Evolutionary conservation across 2,888 invertebrate genomes (phyloP), one percentile per base, ranked within the genome.

Genomic region (Acleris holmiana): DNA sequence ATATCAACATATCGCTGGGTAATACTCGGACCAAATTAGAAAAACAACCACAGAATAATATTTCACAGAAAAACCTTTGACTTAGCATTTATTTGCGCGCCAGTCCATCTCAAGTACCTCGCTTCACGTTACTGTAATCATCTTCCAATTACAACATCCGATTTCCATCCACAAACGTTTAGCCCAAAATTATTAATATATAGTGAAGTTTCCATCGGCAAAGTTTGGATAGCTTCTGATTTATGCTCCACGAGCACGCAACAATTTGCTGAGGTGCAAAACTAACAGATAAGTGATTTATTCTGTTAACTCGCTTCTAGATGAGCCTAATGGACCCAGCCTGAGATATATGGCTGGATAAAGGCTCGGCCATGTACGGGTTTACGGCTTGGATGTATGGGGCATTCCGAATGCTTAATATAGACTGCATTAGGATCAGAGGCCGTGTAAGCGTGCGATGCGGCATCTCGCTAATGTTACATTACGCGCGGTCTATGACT

Each of bases 161-260:
- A 64, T 54, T 35, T 51, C 64, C 44, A 64, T 64, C 54, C 49
- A 54, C 29, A 35, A 48, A 21, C 57, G 46, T 41, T 66, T 61
- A 57, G 18, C 53, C 50, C 17, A 18, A 53, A 58, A 73, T 76
- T 74, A 75, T 75, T 72, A 75, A 79, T 77, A 79, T 77, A 79
- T 76, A 75, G 75, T 75, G 74, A 71, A 74, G 75, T 71, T 74
- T 76, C 77, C 65, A 64, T 59, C 48, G 59, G 40, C 47, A 25
- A 79, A 78, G 78, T 80, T 83, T 82, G 79, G 82, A 80, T 82
- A 65, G 80, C 76, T 77, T 76, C 79, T 87, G 86, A 88, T 86
- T 84, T 85, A 88, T 84, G 78, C 76, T 67, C 61, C 67, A 74
- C 73, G 68, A 72, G 73, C 87, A 87, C 86, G 87, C 83, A 81